Conservation (phyloP, 2,113 vertebrate species). For the Rhea pennata region DNA sequence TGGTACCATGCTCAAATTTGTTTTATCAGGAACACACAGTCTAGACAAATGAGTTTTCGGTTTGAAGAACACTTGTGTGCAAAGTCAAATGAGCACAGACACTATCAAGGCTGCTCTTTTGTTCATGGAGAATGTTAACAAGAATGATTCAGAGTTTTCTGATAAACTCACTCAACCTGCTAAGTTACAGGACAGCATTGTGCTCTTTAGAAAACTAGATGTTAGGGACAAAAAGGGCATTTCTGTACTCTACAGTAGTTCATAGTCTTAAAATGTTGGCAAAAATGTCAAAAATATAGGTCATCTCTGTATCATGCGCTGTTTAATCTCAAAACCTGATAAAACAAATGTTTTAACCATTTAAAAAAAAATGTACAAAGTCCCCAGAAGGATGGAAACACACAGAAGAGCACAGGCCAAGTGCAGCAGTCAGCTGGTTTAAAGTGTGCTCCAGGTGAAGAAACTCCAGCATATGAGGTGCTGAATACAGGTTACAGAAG, state of each 20-base stretch:
- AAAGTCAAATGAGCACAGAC: slow-evolving; percentile 1
- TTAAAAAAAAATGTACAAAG: background rate
- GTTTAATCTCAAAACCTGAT: background rate
- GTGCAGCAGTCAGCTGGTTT: background rate
- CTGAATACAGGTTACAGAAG: background rate
- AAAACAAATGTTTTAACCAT: background rate
- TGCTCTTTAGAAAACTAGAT: background rate
- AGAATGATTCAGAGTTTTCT: background rate
- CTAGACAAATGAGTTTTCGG: background rate
- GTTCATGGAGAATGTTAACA: background rate
- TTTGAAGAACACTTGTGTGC: background rate
- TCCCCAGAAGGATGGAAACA: background rate
- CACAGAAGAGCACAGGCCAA: background rate
- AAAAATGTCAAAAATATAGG: background rate
- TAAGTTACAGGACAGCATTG: background rate
- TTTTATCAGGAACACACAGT: background rate
- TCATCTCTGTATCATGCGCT: slow-evolving; percentile 7
- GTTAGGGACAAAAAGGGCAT: background rate
- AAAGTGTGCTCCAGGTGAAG: background rate
- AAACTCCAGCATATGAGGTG: accelerated
- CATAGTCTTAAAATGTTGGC: background rate
- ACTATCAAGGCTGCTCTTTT: background rate
- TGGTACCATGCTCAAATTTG: background rate
- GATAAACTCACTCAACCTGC: background rate
- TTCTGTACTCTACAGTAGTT: background rate